A percentile compares a stretch with the other conserved stretches of the same genome.
phyloP scores from a whole-genome alignment of 2,113 vertebrate species.

The Nettapus auritus region DNA sequence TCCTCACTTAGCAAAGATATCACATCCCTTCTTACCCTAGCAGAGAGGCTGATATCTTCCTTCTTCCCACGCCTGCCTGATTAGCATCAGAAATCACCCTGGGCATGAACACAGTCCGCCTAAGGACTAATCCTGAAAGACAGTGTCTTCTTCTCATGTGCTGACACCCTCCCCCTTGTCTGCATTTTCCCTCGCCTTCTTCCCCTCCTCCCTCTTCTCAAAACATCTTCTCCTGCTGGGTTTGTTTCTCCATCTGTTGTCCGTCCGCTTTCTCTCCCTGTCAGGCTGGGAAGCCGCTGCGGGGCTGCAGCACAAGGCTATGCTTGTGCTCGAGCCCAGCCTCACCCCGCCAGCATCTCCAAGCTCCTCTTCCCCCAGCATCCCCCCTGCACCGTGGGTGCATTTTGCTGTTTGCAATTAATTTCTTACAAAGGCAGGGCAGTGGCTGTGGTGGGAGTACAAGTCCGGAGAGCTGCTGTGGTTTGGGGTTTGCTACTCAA shows the following conservation, averaged over 20 bases:
- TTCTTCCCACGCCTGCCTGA: neutral
- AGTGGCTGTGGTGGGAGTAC: rapidly evolving
- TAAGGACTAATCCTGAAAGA: neutral
- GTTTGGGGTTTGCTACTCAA: neutral
- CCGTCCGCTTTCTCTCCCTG: neutral
- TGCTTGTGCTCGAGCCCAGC: neutral
- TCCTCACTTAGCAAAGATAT: neutral
- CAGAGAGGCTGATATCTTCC: neutral
- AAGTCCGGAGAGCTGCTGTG: neutral
- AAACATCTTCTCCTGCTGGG: neutral
- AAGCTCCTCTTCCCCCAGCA: neutral
- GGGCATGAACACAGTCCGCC: neutral
- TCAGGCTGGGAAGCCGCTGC: rapidly evolving
- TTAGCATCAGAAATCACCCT: neutral
- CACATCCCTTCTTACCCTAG: neutral
- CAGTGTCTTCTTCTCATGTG: neutral
- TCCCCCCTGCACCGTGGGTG: rapidly evolving
- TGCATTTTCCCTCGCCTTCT: neutral
- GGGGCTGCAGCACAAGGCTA: neutral
- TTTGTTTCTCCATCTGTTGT: neutral
- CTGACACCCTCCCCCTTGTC: neutral
- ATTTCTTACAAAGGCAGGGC: neutral
- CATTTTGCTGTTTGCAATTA: neutral
- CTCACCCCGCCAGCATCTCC: neutral
- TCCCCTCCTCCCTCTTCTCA: neutral